Percentiles rank a stretch among this genome's conserved stretches.
Conservation (phyloP, 2,113 vertebrate species). For the Sula dactylatra region DNA sequence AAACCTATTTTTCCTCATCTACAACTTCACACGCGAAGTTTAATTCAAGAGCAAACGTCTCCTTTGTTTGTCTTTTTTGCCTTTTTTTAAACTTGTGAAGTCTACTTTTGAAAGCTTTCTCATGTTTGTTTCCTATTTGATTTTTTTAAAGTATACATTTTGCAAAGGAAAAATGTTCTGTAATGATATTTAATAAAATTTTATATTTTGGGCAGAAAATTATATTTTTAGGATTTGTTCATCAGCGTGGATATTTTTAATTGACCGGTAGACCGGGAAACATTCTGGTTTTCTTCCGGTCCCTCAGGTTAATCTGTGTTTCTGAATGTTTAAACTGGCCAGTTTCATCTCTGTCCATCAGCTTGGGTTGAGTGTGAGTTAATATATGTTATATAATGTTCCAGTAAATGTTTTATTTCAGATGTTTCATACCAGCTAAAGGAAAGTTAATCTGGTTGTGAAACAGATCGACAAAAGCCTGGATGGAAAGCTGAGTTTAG, state of each 20-base stretch:
- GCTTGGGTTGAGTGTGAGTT: neutral
- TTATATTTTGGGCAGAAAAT: neutral
- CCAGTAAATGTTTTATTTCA: neutral
- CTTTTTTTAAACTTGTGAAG: neutral
- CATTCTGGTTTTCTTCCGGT: neutral
- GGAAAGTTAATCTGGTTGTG: neutral
- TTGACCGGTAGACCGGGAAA: neutral
- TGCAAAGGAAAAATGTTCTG: neutral
- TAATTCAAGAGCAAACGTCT: neutral
- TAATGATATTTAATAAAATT: neutral
- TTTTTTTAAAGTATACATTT: neutral
- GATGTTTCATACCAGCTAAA: neutral
- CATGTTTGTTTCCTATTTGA: neutral
- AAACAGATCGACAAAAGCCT: neutral
- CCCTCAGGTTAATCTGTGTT: neutral
- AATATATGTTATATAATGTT: neutral
- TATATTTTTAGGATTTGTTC: neutral
- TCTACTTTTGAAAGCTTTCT: neutral
- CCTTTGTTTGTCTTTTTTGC: neutral
- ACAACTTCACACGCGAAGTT: neutral
- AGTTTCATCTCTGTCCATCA: neutral
- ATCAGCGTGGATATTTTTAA: neutral
- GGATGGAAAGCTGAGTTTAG: neutral
- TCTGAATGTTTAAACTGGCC: neutral
- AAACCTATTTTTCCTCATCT: neutral